Evolutionary conservation across 1,140 invertebrate genomes (phyloP), one percentile per base, ranked within the genome.

Genomic region (Drosophila sp.): DNA sequence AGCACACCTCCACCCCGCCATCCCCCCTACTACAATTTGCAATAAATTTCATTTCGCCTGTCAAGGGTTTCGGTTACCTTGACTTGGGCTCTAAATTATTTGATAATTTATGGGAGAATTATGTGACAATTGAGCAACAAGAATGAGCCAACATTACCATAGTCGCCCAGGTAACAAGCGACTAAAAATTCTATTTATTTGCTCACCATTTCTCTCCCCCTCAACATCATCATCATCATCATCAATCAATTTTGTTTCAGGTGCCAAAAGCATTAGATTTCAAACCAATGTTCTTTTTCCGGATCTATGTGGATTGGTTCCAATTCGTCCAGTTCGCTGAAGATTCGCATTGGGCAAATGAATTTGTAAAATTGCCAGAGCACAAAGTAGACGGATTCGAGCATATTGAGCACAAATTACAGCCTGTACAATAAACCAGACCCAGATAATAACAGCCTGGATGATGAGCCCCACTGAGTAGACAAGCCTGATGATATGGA

Each of bases 101-200:
- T 89, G 80, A 89, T 79, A 87, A 87, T 87, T 87, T 87, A 87
- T 87, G 84, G 56, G 80, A 75, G 84, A 87, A 87, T 87, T 89
- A 84, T 87, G 84, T 89, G 84, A 82, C 70, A 89, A 89, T 84
- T 79, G 84, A 80, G 77, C 72, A 50, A 50, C 23, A 27, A 50
- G 44, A 50, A 50, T 50, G 23, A 50, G 44, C 44, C 10, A 50
- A 17, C 40, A 55, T 33, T 44, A 41, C 35, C 35, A 38, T 10
- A 10, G 35, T 58, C 38, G 44, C 66, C 65, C 56, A 47, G 70
- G 75, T 55, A 76, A 32, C 40, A 44, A 23, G 54, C 23, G 50
- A 35, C 54, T 40, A 57, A 72, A 57, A 56, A 65, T 57, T 64
- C 40, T 56, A 65, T 79, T 85, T 86, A 86, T 79, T 80, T 50